These are phyloP conservation scores for Glareola pratincola DNA, from an alignment of 2,113 vertebrate genomes.

Conservation along the genomic window DNA sequence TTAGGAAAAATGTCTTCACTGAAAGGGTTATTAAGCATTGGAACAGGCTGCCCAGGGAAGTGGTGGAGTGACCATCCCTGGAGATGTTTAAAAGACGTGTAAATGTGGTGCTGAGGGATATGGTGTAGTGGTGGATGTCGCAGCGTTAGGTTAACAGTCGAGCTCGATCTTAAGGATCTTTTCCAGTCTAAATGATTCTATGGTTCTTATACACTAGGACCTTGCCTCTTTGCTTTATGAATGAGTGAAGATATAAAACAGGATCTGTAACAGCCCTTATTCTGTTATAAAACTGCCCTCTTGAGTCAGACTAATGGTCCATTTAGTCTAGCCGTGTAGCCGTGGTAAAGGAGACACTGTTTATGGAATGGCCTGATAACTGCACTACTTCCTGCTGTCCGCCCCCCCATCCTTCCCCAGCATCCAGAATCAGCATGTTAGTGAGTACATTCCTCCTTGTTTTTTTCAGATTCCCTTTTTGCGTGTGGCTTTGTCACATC, in stretches of 20 bases:
- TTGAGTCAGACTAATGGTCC: neutral
- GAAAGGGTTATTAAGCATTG: accelerated
- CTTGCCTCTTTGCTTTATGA: neutral
- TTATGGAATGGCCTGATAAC: neutral
- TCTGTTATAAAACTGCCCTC: neutral
- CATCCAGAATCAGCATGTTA: neutral
- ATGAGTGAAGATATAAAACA: neutral
- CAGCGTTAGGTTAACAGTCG: neutral
- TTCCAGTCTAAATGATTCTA: neutral
- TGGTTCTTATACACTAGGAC: accelerated
- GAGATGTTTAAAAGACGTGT: neutral
- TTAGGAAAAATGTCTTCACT: neutral
- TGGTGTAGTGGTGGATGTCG: neutral
- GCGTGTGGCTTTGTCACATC: neutral
- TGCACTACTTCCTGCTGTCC: neutral
- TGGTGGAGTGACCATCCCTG: neutral
- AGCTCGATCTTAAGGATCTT: neutral
- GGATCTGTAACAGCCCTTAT: neutral
- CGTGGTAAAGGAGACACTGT: neutral
- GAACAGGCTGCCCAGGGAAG: neutral
- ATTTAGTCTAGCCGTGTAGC: neutral
- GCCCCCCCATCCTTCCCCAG: neutral
- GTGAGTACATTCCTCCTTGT: neutral
- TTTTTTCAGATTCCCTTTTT: neutral
- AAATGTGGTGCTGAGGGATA: too few relatives aligned